phyloP scores from a whole-genome alignment of 2,888 invertebrate species.

The Deilephila porcellus region DNA sequence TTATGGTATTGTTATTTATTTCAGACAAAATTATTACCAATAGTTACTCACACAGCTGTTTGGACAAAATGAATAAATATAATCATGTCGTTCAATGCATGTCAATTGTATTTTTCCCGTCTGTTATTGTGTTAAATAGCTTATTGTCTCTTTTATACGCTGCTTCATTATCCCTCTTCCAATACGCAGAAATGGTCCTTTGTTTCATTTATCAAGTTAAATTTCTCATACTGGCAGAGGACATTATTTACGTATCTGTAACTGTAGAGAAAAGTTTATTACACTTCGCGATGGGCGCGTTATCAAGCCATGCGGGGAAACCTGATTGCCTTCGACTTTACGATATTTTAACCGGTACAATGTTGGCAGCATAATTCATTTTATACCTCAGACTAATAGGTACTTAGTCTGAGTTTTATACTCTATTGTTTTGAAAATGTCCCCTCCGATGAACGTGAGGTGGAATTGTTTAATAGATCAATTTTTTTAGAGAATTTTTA shows the following conservation, averaged over 20 bases:
- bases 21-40: too few relatives aligned
- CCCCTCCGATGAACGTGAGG: too few relatives aligned
- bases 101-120: not conserved
- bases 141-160: not conserved
- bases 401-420: too few relatives aligned
- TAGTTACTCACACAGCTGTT: too few relatives aligned
- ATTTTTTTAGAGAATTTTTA: too few relatives aligned
- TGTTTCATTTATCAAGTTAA: conserved; percentile 21
- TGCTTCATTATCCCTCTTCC: not conserved
- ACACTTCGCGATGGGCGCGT: conserved; percentile 8
- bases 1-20: too few relatives aligned
- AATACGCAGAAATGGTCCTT: not conserved
- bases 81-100: not conserved
- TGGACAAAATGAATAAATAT: not conserved
- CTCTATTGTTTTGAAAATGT: not conserved
- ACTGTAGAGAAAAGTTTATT: conserved; percentile 13
- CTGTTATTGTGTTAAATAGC: not conserved
- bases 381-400: too few relatives aligned
- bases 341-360: conserved; percentile 9
- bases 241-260: conserved; percentile 4
- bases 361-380: not conserved
- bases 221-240: not conserved
- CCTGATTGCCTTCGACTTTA: conserved; percentile 18
- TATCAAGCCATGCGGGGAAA: conserved; percentile 21
- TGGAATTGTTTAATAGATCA: too few relatives aligned